A percentile compares a stretch with the other conserved stretches of the same genome.
Conservation (phyloP, 1,140 invertebrate species). For the Harpegnathos saltator region DNA sequence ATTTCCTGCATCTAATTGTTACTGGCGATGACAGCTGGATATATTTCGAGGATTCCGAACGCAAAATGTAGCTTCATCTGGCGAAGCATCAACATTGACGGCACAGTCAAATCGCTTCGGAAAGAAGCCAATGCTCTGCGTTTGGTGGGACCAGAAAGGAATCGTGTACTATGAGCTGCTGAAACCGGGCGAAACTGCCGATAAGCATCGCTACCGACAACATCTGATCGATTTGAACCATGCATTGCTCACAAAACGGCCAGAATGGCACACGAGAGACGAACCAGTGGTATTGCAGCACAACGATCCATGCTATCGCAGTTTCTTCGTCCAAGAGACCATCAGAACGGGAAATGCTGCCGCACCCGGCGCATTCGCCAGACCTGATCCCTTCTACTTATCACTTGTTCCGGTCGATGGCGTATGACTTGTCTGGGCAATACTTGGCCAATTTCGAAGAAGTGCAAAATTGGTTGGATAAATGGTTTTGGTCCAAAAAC, state of each 20-base stretch:
- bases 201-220: neutral
- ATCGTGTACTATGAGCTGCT: constrained; percentile 1
- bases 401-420: neutral
- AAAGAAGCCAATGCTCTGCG: neutral
- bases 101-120: neutral
- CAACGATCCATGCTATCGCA: constrained; percentile 24
- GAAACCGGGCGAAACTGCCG: neutral
- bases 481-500: constrained; percentile 21
- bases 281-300: neutral
- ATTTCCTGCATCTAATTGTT: too few species aligned
- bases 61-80: neutral
- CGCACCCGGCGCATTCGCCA: neutral
- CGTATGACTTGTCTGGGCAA: neutral
- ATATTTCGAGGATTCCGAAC: neutral
- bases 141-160: constrained; percentile 3
- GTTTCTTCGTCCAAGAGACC: neutral
- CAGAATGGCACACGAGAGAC: neutral
- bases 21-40: too few species aligned
- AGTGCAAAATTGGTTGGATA: constrained; percentile 28
- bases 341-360: constrained; percentile 8
- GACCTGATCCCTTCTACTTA: neutral
- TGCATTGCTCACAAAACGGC: neutral
- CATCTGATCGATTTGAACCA: constrained; percentile 1
- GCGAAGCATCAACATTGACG: constrained; percentile 2
- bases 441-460: constrained; percentile 26